Conservation (phyloP, 1,140 invertebrate species). For the Rhopalosiphum padi region DNA sequence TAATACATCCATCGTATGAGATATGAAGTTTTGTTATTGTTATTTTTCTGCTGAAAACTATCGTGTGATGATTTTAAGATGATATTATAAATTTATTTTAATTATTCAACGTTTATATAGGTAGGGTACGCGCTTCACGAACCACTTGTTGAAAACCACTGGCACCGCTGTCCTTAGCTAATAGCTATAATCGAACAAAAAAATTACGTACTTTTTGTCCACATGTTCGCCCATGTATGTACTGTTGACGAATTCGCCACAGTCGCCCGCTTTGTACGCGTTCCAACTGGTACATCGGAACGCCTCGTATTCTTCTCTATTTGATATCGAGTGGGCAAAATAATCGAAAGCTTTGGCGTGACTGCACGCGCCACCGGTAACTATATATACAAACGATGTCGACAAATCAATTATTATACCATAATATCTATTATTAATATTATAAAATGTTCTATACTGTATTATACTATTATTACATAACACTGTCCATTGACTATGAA, state of each 20-base stretch:
- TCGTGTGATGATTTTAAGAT: neutral
- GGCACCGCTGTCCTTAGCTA: too few species aligned
- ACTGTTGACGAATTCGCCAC: neutral
- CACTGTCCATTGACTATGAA: neutral
- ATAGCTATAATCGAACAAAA: neutral
- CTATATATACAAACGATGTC: neutral
- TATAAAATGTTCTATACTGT: too few species aligned
- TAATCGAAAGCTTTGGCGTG: neutral
- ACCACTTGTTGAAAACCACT: neutral
- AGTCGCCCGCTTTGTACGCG: neutral
- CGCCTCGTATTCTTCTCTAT: neutral
- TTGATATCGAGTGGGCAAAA: neutral
- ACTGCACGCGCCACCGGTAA: neutral
- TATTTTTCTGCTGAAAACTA: neutral
- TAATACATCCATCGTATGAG: neutral
- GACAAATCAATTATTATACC: neutral
- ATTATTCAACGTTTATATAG: neutral
- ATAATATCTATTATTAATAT: too few species aligned
- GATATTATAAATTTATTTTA: neutral
- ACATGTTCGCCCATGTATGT: constrained; percentile 21
- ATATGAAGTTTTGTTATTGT: neutral
- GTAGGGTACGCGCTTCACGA: too few species aligned
- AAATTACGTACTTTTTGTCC: neutral
- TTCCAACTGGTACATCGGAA: neutral
- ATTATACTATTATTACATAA: neutral